These are phyloP conservation scores for Dryas iulia DNA, from an alignment of 1,140 invertebrate genomes.

Conservation along the genomic window DNA sequence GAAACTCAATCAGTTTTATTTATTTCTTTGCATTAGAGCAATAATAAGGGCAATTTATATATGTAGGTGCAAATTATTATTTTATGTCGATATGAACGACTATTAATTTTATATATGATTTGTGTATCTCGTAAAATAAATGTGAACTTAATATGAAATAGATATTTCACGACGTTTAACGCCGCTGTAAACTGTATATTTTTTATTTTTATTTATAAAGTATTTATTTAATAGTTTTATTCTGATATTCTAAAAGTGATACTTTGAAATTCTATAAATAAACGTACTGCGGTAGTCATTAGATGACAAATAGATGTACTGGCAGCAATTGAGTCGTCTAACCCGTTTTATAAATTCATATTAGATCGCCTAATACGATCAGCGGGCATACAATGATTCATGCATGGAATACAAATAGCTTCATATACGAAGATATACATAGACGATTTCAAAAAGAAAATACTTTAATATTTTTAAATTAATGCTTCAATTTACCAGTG, in stretches of 20 bases:
- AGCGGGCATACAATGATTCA: constrained; percentile 20
- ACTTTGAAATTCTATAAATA: constrained; percentile 11
- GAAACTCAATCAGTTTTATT: no score
- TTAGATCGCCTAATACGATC: constrained; percentile 27
- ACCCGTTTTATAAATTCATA: constrained; percentile 28
- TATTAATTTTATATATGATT: no score
- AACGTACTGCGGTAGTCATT: constrained; percentile 28
- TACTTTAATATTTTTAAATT: background rate
- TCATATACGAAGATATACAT: background rate
- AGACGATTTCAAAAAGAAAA: background rate
- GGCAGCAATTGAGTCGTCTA: constrained; percentile 22
- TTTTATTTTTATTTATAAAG: background rate
- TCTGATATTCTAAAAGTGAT: background rate
- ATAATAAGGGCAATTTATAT: no score
- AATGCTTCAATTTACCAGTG: background rate
- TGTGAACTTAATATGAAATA: no score
- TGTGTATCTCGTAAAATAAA: no score
- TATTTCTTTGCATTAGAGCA: no score
- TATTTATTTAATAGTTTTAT: background rate
- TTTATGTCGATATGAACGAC: no score
- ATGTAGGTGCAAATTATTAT: no score
- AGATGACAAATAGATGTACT: constrained; percentile 20
- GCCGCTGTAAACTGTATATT: no score
- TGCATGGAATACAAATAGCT: constrained; percentile 22
- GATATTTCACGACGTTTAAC: no score